Evolutionary conservation across 2,113 vertebrate genomes (phyloP).

Genomic region (Sorex araneus): DNA sequence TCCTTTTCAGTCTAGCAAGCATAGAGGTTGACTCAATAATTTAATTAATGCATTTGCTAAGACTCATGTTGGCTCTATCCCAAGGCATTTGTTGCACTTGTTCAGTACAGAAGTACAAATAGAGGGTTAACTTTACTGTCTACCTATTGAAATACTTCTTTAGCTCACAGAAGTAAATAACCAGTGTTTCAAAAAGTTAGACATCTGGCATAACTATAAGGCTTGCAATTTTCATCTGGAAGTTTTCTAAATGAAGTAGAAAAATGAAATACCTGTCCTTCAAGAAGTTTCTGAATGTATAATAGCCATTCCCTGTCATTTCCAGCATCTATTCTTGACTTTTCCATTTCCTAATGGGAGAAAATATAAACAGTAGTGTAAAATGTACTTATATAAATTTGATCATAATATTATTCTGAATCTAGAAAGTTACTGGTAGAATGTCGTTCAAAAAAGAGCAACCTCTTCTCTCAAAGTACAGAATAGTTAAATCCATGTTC

Average conservation of each 20-base stretch:
- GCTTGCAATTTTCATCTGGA: conserved; percentile 44
- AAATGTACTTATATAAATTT: conserved; percentile 34
- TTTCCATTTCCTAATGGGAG: conserved; percentile 88
- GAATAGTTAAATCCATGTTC: background rate
- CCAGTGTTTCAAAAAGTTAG: conserved; percentile 64
- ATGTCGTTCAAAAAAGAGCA: conserved; percentile 40
- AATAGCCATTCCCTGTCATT: conserved; percentile 93
- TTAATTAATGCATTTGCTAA: conserved; percentile 90
- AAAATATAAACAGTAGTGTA: conserved; percentile 46
- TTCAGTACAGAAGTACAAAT: conserved; percentile 81
- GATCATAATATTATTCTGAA: background rate
- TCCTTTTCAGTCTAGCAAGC: conserved; percentile 86
- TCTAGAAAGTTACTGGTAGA: background rate
- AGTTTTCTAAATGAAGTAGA: conserved; percentile 69
- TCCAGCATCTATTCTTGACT: conserved; percentile 85
- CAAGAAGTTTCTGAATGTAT: conserved; percentile 91
- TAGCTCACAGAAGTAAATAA: conserved; percentile 77
- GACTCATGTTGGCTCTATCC: conserved; percentile 77
- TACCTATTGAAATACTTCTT: conserved; percentile 65
- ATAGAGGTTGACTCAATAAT: conserved; percentile 87
- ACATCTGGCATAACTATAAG: conserved; percentile 56
- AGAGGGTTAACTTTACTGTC: conserved; percentile 75
- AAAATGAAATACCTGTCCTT: conserved; percentile 91
- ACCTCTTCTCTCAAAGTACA: background rate
- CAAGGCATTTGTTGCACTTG: conserved; percentile 80